Conservation (phyloP, 2,888 invertebrate species). For the Watsonalla binaria region DNA sequence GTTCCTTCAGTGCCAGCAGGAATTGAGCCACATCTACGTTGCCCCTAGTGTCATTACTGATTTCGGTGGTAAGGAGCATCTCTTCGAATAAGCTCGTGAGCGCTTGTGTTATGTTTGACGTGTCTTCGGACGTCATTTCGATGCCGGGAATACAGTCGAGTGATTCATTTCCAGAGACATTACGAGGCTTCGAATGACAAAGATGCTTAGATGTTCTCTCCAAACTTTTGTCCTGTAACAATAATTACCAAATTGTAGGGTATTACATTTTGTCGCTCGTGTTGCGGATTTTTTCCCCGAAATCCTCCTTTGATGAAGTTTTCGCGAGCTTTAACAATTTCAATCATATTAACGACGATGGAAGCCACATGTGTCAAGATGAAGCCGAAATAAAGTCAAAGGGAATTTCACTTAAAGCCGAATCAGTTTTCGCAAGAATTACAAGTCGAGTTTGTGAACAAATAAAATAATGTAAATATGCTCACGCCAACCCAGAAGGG, state of each 20-base stretch:
- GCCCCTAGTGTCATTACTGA: conserved; percentile 46
- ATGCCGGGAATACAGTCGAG: not conserved
- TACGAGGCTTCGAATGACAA: not conserved
- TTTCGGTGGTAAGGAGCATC: conserved; percentile 55
- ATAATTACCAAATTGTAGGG: not conserved
- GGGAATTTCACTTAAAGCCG: too few relatives aligned
- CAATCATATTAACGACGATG: too few relatives aligned
- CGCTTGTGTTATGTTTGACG: conserved; percentile 60
- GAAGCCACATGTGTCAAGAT: too few relatives aligned
- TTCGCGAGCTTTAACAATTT: too few relatives aligned
- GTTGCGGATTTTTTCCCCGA: too few relatives aligned
- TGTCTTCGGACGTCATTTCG: conserved; percentile 51
- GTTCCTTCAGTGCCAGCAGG: conserved; percentile 47
- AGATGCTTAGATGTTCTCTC: not conserved
- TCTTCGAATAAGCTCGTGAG: conserved; percentile 64
- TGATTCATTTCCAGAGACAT: not conserved
- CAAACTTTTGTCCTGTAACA: not conserved
- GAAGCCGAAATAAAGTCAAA: too few relatives aligned
- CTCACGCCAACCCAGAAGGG: too few relatives aligned
- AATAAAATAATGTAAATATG: not conserved
- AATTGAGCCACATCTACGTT: conserved; percentile 55
- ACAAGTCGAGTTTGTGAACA: too few relatives aligned
- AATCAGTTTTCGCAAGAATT: too few relatives aligned
- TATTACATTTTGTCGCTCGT: too few relatives aligned
- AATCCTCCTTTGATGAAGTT: too few relatives aligned